Evolutionary conservation across 2,113 vertebrate species (phyloP), one percentile per base, ranked within the genome.

Genomic region (Burhinus bistriatus): DNA sequence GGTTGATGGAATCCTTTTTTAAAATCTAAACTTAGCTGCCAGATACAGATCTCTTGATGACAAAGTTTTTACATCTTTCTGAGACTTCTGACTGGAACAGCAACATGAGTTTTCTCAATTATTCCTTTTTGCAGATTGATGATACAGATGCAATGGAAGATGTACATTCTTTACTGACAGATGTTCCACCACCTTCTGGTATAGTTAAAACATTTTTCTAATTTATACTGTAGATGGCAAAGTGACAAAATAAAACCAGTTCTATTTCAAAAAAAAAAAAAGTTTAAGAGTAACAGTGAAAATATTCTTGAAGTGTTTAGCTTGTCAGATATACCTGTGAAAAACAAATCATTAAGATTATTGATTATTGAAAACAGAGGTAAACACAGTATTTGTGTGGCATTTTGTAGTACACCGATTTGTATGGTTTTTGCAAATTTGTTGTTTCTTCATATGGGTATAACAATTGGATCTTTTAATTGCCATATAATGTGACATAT

Each of bases 81-180:
- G 66, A 90, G 52, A 25, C 23, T 65, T 87, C 38, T 23, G 40
- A 68, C 38, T 85, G 26, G 6, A 77, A 69, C n/a, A 83, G 42
- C 38, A 64, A 22, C 9, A 0, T 79, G 25, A 66, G 42, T 87
- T 93, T 62, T 59, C 44, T 85, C 26, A 42, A 36, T 70, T 34
- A 30, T 9, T 70, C 9, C 42, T 81, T 36, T 78, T 90, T 96
- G 51, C 94, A 99, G 99, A 99, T 99, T 77, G 99, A 99, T 96
- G 99, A 99, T 93, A 99, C 99, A 2, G 99, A 99, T 80, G 99
- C 99, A 75, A 98, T 99, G 97, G 99, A 99, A 95, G 99, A 99
- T 40, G 99, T 99, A 27, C 99, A 99, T 79, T 99, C 99, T 36
- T 98, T 99, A 34, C 98, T 99, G 29, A 99, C 98, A 27, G 99